Evolutionary conservation across 2,113 vertebrate genomes (phyloP).

Genomic region (Orycteropus afer): DNA sequence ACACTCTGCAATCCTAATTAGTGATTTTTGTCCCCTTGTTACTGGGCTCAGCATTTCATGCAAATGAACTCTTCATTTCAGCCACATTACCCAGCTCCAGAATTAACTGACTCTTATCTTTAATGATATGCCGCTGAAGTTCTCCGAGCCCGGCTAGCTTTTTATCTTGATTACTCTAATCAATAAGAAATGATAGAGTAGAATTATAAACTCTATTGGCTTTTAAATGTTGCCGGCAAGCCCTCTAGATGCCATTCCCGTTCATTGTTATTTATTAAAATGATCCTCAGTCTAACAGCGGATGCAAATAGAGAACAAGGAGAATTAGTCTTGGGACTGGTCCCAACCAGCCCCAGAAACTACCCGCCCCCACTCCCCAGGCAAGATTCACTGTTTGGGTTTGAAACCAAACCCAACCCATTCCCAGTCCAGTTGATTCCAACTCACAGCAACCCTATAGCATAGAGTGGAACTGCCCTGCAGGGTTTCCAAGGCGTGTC

Average conservation of each 20-base stretch:
- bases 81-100: slow-evolving; percentile 90
- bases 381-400: slow-evolving; percentile 45
- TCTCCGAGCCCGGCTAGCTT: slow-evolving; percentile 91
- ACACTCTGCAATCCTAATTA: slow-evolving; percentile 95
- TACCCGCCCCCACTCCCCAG: not conserved
- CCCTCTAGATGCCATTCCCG: slow-evolving; percentile 86
- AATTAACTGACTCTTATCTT: slow-evolving; percentile 96
- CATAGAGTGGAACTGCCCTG: not conserved
- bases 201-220: slow-evolving; percentile 93
- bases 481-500: not conserved
- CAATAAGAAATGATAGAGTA: slow-evolving; percentile 93
- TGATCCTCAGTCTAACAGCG: slow-evolving; percentile 84
- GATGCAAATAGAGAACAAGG: slow-evolving; percentile 82
- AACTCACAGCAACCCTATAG: not conserved
- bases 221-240: slow-evolving; percentile 90
- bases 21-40: slow-evolving; percentile 97
- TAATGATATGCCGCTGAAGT: slow-evolving; percentile 93
- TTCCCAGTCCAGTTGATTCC: too few relatives aligned
- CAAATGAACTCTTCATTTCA: slow-evolving; percentile 95
- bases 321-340: slow-evolving; percentile 46
- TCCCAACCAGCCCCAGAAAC: not conserved
- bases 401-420: not conserved
- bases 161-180: slow-evolving; percentile 94
- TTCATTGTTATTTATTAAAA: slow-evolving; percentile 90
- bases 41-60: slow-evolving; percentile 93